Percentiles rank a stretch among this genome's conserved stretches.
Conservation (phyloP, 2,113 vertebrate species). For the Axis porcinus region DNA sequence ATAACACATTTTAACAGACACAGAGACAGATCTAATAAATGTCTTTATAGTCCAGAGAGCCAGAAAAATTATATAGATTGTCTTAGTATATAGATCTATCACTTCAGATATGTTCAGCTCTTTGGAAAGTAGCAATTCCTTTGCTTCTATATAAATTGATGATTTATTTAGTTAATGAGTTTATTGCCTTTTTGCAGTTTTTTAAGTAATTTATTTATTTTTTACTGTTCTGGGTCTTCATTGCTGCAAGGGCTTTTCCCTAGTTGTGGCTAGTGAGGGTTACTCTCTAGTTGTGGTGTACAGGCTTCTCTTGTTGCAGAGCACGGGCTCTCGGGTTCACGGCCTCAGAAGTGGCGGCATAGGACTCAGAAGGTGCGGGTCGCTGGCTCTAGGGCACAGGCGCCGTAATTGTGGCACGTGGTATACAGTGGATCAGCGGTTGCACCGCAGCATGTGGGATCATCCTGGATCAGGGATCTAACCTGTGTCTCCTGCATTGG, state of each 20-base stretch:
- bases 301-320: background rate
- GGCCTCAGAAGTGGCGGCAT: background rate
- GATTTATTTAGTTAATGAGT: background rate
- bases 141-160: background rate
- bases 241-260: background rate
- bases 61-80: background rate
- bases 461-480: background rate
- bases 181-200: background rate
- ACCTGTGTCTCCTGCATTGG: background rate
- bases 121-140: background rate
- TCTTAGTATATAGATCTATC: background rate
- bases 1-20: slow-evolving; percentile 1
- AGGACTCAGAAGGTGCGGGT: background rate
- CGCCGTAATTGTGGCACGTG: rapidly evolving
- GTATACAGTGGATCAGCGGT: background rate
- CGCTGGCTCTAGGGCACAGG: background rate
- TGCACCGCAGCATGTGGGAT: background rate
- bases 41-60: background rate
- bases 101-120: background rate
- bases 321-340: background rate
- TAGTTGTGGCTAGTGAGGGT: background rate
- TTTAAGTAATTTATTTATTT: background rate
- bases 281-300: background rate
- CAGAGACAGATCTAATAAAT: background rate
- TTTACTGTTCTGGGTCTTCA: background rate